Evolutionary conservation across 2,113 vertebrate genomes (phyloP), one percentile per base, ranked within the genome.

Genomic region (Apteryx mantelli): DNA sequence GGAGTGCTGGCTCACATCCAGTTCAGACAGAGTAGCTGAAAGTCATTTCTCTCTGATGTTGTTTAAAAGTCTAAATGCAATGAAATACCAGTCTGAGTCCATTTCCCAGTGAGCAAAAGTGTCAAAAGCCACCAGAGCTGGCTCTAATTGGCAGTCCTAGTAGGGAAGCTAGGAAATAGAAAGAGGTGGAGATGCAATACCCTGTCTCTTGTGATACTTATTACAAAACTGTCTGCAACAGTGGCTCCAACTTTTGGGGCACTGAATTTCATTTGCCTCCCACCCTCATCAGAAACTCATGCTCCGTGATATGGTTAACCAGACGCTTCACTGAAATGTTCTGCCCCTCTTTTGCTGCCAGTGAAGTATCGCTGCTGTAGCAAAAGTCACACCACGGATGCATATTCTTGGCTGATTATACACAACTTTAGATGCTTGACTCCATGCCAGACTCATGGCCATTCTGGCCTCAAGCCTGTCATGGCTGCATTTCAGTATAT

Each of bases 61-160:
- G 80, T 94, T 96, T 95, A 91, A 96, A 96, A 97, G 90, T 70
- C 85, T 86, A 92, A 95, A 90, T 74, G 94, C 87, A 97, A 93
- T 75, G 86, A 86, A 91, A 96, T 78, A 83, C 86, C 89, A 93
- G 85, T 76, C 66, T 74, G 89, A 96, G 91, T 90, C 81, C 91
- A 91, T 86, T 86, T 96, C 71, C 81, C 74, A 86, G 82, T 74
- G 85, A 95, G 85, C 50, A 78, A 28, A 89, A 94, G 91, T 90
- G 95, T 97, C 95, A 97, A 92, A 97, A 94, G 78, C 91, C 79
- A 91, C 94, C 75, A 91, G 89, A 96, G 64, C 38, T 73, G 42
- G 60, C 90, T 92, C 79, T 96, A 96, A 96, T 94, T 95, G 91
- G 46, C 91, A 96, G 44, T 76, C 86, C 85, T 95, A 90, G 81